Base-by-base conservation (phyloP, 2,797 vertebrate genomes). In the Tokudaia muenninki region DNA sequence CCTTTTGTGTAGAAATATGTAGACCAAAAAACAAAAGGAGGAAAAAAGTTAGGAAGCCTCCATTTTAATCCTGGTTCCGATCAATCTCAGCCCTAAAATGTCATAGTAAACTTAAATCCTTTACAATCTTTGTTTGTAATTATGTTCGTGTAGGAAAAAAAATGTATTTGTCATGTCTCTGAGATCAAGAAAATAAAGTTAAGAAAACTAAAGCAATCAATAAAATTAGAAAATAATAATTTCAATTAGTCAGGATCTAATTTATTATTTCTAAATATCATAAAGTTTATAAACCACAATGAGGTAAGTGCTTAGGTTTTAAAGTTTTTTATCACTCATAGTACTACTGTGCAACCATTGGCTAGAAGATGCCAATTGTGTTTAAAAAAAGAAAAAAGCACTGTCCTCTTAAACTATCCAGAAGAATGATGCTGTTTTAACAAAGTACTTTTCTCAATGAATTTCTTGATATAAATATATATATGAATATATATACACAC, bases 401-500 rank as follows among this genome's bases (percentile, higher is more conserved):
- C 16, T 19, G 37, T 84, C 88, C 84, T 91, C 21, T 61, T 14
- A 1, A 55, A 31, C 77, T 95, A 78, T 21, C n/a, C 13, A 11
- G 37, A 9, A 74, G 47, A 41, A 26, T 41, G 17, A 77, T 94
- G 13, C 22, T 87, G 22, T 17, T 34, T 41, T 77, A 74, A 55
- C 59, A 44, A 91, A 80, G 55, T 61, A 4, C 92, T 78, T 94
- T 97, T 94, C 78, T 89, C 26, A 57, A 67, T 61, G 74, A 24
- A 61, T 34, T 4, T 0, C 14, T 78, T 55, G 2, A 72, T 96
- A 84, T 31, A 6, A 3, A 57, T 57, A 57, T 41, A 41, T 41
- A 41, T 41, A 41, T 41, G 41, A 41, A 41, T 6, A 21, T 6
- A 55, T 19, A 57, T 19, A 21, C 1, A 57, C 16, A 57, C 16